Base-by-base conservation (phyloP, 2,888 invertebrate genomes). In the Tipula helvola region DNA sequence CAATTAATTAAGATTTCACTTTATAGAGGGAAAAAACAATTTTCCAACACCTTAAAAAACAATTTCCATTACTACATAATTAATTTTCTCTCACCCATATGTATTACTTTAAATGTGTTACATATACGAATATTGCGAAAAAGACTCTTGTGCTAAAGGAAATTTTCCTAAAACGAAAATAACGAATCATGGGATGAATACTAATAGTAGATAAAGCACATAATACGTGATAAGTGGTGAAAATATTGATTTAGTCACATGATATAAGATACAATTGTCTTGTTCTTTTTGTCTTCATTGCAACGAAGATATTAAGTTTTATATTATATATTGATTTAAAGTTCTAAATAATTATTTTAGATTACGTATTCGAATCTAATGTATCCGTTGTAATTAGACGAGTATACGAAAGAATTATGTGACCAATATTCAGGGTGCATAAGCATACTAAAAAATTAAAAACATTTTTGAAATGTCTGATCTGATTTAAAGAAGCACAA, bases 191-290 rank as follows among this genome's bases (percentile, higher is more conserved):
- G 86, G 57, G 52, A 86, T 86, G 86, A 86, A 86, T 86, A 52
- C 52, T 86, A 86, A 86, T 86, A 36, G 13, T 39, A 52, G 86
- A 86, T 86, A 52, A 86, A 42, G 36, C 86, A 86, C 86, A 86
- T 57, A 86, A 86, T 86, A 86, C 86, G 86, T 86, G 86, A 86
- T 86, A 57, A 86, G 86, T 86, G 57, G 86, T 57, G 86, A 36
- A 86, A 86, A 86, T 86, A 86, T 86, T 86, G 86, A 86, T 86
- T 86, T 86, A 86, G 86, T 71, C 71, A 28, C 71, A 57, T 39
- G 3, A 57, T 5, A 57, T n/a, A 52, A 52, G 47, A n/a, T 13
- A 52, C 47, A n/a, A n/a, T 16, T n/a, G 52, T 39, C 39, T 39
- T 39, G 3, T 39, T 57, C 52, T 57, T 57, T 57, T 16, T 16